phyloP scores from a whole-genome alignment of 2,113 vertebrate species.

The Naja naja region DNA sequence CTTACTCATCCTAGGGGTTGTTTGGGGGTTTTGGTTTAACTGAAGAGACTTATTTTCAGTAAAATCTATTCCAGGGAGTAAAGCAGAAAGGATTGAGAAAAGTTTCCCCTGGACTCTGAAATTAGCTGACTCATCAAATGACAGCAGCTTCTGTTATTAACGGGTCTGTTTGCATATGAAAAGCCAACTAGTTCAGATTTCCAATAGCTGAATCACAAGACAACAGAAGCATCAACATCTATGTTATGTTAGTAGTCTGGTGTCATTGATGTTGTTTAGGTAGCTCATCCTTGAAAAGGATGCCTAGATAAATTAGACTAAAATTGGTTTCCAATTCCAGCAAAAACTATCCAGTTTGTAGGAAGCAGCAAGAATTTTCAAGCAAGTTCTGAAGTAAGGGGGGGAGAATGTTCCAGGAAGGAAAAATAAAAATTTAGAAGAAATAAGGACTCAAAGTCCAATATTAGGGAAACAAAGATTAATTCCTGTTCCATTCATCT shows the following conservation, averaged over 20 bases:
- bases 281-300: neutral
- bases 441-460: neutral
- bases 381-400: neutral
- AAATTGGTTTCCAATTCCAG: neutral
- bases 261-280: neutral
- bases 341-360: neutral
- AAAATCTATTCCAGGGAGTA: neutral
- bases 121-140: conserved; percentile 4
- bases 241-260: neutral
- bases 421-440: neutral
- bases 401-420: neutral
- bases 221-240: neutral
- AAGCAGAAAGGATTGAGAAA: neutral
- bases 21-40: neutral
- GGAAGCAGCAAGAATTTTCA: neutral
- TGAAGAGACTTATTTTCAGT: neutral
- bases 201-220: neutral
- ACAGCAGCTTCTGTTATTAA: neutral
- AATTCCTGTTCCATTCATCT: neutral
- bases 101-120: neutral
- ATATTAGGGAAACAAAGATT: neutral
- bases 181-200: neutral
- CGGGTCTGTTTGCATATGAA: neutral
- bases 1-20: neutral
- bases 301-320: neutral